Percentiles rank a stretch among this genome's conserved stretches.
These are phyloP conservation scores for Anisognathus igniventris DNA, from an alignment of 2,797 vertebrate genomes.

Conservation along the genomic window DNA sequence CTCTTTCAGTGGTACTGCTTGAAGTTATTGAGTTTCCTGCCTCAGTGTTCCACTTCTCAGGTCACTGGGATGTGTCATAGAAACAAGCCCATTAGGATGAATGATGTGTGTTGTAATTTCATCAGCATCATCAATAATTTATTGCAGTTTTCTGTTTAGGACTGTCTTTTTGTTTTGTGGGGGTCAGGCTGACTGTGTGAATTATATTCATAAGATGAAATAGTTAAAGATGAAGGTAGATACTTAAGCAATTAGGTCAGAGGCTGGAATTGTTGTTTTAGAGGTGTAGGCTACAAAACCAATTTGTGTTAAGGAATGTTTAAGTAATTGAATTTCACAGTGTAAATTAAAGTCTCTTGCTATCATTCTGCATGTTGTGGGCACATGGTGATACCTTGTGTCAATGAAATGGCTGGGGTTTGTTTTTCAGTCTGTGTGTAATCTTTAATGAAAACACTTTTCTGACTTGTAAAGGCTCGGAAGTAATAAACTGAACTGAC, in stretches of 20 bases:
- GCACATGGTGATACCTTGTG: not conserved
- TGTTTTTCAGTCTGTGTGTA: not conserved
- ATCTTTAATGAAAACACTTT: conserved; percentile 31
- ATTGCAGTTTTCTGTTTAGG: conserved; percentile 55
- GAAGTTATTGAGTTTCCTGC: conserved; percentile 51
- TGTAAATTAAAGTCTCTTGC: not conserved
- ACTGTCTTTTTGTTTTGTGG: conserved; percentile 33
- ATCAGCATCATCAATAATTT: conserved; percentile 68
- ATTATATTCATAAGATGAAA: conserved; percentile 58
- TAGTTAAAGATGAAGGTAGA: conserved; percentile 51
- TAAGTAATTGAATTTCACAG: conserved; percentile 58
- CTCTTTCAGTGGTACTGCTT: conserved; percentile 11
- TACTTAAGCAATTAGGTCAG: conserved; percentile 46
- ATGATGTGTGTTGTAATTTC: conserved; percentile 71
- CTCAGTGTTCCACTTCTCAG: conserved; percentile 37
- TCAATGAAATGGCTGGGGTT: not conserved
- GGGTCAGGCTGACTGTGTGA: conserved; percentile 27
- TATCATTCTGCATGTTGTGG: not conserved
- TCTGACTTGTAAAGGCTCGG: not conserved
- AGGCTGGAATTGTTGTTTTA: conserved; percentile 51
- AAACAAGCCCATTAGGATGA: conserved; percentile 68
- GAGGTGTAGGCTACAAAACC: conserved; percentile 37
- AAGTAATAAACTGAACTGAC: not conserved
- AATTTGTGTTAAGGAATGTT: conserved; percentile 60
- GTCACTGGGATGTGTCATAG: conserved; percentile 50